phyloP scores from a whole-genome alignment of 2,113 vertebrate genomes.

The Miniopterus natalensis region DNA sequence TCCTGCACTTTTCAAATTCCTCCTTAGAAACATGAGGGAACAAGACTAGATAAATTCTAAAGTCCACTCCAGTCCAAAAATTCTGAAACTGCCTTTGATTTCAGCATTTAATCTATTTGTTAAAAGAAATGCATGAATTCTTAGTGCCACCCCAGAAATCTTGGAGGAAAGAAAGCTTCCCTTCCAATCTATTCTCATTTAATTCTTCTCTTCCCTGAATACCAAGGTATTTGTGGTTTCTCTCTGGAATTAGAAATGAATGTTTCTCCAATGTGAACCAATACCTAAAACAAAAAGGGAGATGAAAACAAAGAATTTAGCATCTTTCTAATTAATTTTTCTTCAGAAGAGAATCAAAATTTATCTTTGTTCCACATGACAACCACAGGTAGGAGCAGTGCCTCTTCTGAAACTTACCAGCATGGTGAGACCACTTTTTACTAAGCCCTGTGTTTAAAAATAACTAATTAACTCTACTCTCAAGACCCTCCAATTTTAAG shows the following conservation, averaged over 20 bases:
- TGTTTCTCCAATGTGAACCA: background rate
- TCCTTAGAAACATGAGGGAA: background rate
- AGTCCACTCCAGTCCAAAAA: background rate
- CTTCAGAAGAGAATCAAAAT: background rate
- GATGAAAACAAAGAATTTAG: background rate
- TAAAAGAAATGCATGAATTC: background rate
- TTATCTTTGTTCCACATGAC: background rate
- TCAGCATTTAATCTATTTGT: background rate
- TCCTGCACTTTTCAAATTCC: background rate
- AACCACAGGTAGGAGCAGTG: background rate
- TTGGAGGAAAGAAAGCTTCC: background rate
- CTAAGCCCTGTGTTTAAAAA: background rate
- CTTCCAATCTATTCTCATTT: background rate
- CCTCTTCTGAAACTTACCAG: background rate
- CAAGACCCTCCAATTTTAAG: constrained; percentile 18
- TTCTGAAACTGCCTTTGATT: background rate
- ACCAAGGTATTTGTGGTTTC: background rate
- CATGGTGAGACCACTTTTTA: background rate
- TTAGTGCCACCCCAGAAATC: background rate
- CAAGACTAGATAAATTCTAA: background rate
- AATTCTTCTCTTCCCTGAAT: background rate
- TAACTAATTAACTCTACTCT: constrained; percentile 22
- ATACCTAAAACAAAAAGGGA: background rate
- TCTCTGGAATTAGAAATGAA: background rate
- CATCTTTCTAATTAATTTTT: background rate